Evolutionary conservation across 2,888 invertebrate genomes (phyloP).

Genomic region (Perizoma affinitatum): DNA sequence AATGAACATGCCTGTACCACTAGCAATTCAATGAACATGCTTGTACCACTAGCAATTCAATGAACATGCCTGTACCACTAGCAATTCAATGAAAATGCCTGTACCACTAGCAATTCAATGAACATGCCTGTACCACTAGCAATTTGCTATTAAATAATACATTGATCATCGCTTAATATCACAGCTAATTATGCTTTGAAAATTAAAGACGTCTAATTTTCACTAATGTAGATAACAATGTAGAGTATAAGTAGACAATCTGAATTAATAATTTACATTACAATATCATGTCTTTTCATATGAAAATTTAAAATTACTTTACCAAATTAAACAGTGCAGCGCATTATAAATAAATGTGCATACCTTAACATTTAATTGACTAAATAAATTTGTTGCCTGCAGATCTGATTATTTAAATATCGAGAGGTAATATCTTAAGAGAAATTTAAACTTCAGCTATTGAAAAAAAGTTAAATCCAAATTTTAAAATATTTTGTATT

Average conservation of each 20-base stretch:
- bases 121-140: conserved; percentile 82
- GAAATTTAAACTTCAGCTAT: conserved; percentile 82
- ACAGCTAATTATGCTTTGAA: conserved; percentile 85
- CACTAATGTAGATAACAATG: conserved; percentile 84
- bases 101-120: conserved; percentile 60
- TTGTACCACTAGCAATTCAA: conserved; percentile 43
- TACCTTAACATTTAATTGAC: conserved; percentile 85
- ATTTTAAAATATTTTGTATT: conserved; percentile 81
- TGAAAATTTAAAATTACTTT: conserved; percentile 82
- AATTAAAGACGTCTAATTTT: conserved; percentile 84
- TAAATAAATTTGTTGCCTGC: conserved; percentile 85
- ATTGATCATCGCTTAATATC: conserved; percentile 83
- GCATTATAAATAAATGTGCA: conserved; percentile 85
- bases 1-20: conserved; percentile 78
- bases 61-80: conserved; percentile 71
- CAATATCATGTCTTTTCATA: conserved; percentile 85
- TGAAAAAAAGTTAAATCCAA: conserved; percentile 83
- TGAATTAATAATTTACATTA: conserved; percentile 84
- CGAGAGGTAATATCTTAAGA: conserved; percentile 84
- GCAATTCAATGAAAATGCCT: conserved; percentile 79
- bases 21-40: conserved; percentile 83
- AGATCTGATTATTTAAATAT: conserved; percentile 83
- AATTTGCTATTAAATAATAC: conserved; percentile 82
- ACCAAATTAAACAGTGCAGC: conserved; percentile 84
- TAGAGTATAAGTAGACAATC: conserved; percentile 84